phyloP scores from a whole-genome alignment of 2,113 vertebrate genomes.

The Willisornis vidua region DNA sequence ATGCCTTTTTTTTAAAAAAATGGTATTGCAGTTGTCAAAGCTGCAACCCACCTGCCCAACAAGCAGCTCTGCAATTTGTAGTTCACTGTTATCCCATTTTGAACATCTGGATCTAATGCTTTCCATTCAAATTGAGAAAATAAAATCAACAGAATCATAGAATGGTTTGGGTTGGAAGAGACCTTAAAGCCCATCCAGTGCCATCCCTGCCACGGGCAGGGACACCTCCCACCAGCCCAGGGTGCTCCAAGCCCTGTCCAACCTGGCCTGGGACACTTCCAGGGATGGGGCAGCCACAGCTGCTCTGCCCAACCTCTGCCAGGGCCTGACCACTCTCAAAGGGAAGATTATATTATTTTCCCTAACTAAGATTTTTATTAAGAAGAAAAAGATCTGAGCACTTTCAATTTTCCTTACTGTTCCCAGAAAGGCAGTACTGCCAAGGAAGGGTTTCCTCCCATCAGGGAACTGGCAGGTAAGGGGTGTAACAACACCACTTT shows the following conservation, averaged over 20 bases:
- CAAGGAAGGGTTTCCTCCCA: not conserved
- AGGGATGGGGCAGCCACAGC: not conserved
- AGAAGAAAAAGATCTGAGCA: not conserved
- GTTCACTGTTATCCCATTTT: not conserved
- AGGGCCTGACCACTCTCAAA: accelerated
- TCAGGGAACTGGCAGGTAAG: not conserved
- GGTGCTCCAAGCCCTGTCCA: not conserved
- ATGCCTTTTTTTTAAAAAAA: not conserved
- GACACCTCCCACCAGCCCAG: not conserved
- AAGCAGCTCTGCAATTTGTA: not conserved
- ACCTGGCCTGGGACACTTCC: not conserved
- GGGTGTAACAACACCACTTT: not conserved
- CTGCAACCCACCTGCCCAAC: not conserved
- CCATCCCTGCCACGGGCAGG: not conserved
- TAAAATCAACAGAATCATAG: not conserved
- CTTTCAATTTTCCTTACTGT: not conserved
- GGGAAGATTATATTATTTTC: not conserved
- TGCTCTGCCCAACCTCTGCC: not conserved
- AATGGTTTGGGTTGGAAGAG: not conserved
- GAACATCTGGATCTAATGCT: not conserved
- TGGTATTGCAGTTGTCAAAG: not conserved
- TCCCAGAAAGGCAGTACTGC: not conserved
- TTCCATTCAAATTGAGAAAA: not conserved
- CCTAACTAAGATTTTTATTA: not conserved
- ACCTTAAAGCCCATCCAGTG: not conserved